A percentile compares a stretch with the other conserved stretches of the same genome.
Conservation (phyloP, 2,113 vertebrate genomes). For the Varanus komodoensis region DNA sequence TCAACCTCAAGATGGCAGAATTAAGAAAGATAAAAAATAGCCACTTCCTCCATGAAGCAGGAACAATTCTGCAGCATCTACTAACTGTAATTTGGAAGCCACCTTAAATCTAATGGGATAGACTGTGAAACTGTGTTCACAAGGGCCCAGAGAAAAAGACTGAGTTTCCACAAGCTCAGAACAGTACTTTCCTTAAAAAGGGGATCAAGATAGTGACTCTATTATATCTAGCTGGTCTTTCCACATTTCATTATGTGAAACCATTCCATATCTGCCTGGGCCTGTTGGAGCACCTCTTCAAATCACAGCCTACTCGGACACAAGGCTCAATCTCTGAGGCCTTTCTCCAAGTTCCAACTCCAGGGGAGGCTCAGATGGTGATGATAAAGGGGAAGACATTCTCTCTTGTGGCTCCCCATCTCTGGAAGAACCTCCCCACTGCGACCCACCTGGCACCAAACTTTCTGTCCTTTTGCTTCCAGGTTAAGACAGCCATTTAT, state of each 20-base stretch:
- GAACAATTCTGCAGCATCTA: background rate
- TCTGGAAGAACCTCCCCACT: too few species aligned
- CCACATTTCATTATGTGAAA: slow-evolving; percentile 2
- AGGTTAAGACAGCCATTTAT: too few species aligned
- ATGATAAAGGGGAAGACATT: too few species aligned
- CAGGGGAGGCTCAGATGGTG: too few species aligned
- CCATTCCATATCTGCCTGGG: background rate
- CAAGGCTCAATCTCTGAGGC: too few species aligned
- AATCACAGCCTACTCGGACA: too few species aligned
- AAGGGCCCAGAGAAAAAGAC: too few species aligned
- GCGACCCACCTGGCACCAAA: too few species aligned
- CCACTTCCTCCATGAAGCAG: background rate
- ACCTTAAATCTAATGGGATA: background rate
- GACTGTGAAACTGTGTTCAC: background rate
- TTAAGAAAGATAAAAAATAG: background rate
- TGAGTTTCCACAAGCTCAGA: background rate
- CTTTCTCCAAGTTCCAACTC: too few species aligned
- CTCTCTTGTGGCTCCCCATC: too few species aligned
- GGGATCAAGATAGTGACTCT: background rate
- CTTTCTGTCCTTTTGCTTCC: too few species aligned
- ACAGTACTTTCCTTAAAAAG: background rate
- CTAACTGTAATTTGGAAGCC: background rate
- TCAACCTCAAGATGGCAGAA: background rate
- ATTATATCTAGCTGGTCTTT: background rate
- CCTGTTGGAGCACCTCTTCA: too few species aligned